Evolutionary conservation across 1,140 invertebrate genomes (phyloP).

Genomic region (Drosophila nikananu): DNA sequence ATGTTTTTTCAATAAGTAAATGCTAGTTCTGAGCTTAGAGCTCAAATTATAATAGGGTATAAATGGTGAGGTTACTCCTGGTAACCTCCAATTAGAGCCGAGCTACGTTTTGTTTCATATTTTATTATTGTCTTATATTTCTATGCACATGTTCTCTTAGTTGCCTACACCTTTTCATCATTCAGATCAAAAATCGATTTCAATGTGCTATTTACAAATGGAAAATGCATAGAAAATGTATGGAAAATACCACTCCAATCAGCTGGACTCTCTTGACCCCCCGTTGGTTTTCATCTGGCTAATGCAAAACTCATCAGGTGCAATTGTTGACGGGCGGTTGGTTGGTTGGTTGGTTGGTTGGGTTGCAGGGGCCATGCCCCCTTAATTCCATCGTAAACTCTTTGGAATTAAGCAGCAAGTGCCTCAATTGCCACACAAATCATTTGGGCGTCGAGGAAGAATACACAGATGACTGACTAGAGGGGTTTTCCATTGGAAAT

Average conservation of each 20-base stretch:
- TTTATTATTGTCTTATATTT: not conserved
- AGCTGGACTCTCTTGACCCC: constrained; percentile 28
- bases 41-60: not conserved
- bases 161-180: not conserved
- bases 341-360: not conserved
- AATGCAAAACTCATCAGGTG: constrained; percentile 44
- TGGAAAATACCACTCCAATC: constrained; percentile 19
- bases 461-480: not conserved
- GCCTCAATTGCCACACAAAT: constrained; percentile 49
- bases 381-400: constrained; percentile 59
- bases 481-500: constrained; percentile 49
- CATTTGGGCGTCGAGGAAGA: constrained; percentile 8
- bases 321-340: constrained; percentile 28
- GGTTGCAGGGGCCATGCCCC: constrained; percentile 13
- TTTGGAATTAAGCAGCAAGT: constrained; percentile 31
- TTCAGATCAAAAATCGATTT: not conserved
- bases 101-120: not conserved
- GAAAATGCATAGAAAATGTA: not conserved
- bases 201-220: constrained; percentile 8
- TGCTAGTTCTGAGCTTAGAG: not conserved
- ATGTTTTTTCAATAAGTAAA: not conserved
- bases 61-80: too few relatives aligned
- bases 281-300: constrained; percentile 37
- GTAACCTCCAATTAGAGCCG: too few relatives aligned
- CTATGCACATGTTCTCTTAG: not conserved